A percentile compares a stretch with the other conserved stretches of the same genome.
Conservation (phyloP, 2,888 invertebrate genomes). For the Metalampra italica region DNA sequence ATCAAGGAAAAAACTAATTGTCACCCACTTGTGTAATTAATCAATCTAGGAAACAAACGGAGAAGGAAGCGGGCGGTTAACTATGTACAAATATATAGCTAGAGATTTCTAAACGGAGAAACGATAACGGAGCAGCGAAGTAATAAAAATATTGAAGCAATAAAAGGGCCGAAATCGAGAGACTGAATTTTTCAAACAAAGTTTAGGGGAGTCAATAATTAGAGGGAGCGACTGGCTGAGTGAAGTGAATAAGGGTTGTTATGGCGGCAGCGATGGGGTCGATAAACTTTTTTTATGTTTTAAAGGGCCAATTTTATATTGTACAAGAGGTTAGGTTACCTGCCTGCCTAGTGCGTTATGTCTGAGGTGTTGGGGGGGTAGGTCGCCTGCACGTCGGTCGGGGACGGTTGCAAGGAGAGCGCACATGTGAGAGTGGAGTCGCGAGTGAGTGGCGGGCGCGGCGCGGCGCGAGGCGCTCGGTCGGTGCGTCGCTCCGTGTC, state of each 20-base stretch:
- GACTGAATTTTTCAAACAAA: conserved; percentile 57
- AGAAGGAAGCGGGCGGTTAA: conserved; percentile 37
- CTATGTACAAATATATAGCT: conserved; percentile 30
- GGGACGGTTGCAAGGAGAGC: conserved; percentile 35
- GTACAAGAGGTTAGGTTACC: conserved; percentile 6
- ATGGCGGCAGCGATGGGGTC: conserved; percentile 61
- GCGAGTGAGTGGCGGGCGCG: conserved; percentile 46
- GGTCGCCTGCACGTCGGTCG: conserved; percentile 15
- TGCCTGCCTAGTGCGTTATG: conserved; percentile 9
- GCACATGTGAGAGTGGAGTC: conserved; percentile 67
- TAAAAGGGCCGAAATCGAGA: conserved; percentile 55
- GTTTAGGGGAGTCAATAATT: conserved; percentile 76
- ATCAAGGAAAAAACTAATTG: conserved; percentile 44
- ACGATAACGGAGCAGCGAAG: conserved; percentile 30
- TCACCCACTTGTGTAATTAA: conserved; percentile 36
- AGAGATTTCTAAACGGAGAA: conserved; percentile 22
- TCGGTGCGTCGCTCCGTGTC: conserved; percentile 63
- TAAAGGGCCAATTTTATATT: conserved; percentile 26
- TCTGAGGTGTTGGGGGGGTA: conserved; percentile 10
- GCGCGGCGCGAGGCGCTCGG: conserved; percentile 61
- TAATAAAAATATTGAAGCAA: conserved; percentile 63
- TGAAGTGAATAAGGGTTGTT: conserved; percentile 73
- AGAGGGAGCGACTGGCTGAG: conserved; percentile 69
- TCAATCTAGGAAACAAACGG: conserved; percentile 36
- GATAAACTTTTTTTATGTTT: conserved; percentile 58